Evolutionary conservation across 1,140 invertebrate genomes (phyloP).

Genomic region (Drosophila gunungcola): DNA sequence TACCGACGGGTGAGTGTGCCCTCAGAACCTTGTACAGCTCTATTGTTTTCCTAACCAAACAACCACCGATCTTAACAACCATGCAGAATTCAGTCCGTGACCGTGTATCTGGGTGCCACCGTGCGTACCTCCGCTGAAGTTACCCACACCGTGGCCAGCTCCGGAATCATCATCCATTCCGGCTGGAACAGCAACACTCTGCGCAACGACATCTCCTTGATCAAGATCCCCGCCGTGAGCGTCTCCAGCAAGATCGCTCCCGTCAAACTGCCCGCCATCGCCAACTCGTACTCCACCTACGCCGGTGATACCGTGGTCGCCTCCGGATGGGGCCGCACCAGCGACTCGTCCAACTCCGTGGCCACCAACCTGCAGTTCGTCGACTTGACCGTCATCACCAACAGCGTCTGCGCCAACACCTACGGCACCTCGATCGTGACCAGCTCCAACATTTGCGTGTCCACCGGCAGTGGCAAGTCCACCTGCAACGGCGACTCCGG

Average conservation of each 20-base stretch:
- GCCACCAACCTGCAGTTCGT: conserved; percentile 40
- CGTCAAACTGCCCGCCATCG: conserved; percentile 39
- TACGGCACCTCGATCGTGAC: conserved; percentile 61
- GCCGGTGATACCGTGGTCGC: conserved; percentile 43
- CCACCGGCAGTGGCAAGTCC: conserved; percentile 48
- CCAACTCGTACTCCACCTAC: conserved; percentile 67
- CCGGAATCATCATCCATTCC: conserved; percentile 52
- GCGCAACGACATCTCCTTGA: conserved; percentile 74
- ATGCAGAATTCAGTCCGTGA: conserved; percentile 52
- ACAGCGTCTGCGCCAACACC: conserved; percentile 31
- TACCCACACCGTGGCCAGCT: conserved; percentile 23
- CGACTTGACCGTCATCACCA: conserved; percentile 36
- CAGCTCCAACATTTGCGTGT: conserved; percentile 56
- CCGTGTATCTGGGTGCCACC: conserved; percentile 71
- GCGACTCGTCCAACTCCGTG: conserved; percentile 44
- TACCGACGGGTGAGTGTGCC: conserved; percentile 57
- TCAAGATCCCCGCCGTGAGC: conserved; percentile 49
- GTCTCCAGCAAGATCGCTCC: conserved; percentile 30
- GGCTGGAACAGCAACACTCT: conserved; percentile 59
- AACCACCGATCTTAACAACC: no score
- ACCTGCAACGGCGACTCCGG: conserved; percentile 85
- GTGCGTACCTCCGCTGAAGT: conserved; percentile 55
- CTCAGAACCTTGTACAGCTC: no score
- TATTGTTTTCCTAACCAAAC: no score
- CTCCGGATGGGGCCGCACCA: conserved; percentile 72